A percentile compares a stretch with the other conserved stretches of the same genome.
Conservation (phyloP, 2,113 vertebrate genomes). For the Setophaga petechia region DNA sequence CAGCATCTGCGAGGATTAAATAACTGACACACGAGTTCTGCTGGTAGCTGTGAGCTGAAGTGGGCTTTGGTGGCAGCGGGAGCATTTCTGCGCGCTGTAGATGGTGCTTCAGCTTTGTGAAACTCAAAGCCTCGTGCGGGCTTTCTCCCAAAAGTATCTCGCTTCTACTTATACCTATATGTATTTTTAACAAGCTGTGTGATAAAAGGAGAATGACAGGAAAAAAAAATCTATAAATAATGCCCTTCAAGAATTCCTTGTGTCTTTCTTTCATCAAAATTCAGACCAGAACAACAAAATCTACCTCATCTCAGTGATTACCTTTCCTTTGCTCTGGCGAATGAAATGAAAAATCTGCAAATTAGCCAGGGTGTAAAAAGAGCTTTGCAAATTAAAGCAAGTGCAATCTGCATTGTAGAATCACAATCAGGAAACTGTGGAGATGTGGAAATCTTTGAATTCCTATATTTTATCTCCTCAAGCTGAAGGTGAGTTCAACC, state of each 20-base stretch:
- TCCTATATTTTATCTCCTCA: background rate
- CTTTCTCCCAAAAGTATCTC: constrained; percentile 26
- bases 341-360: background rate
- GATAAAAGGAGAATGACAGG: background rate
- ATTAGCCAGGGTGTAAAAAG: background rate
- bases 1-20: constrained; percentile 34
- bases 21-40: constrained; percentile 26
- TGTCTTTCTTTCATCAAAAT: background rate
- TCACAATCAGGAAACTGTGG: background rate
- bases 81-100: constrained; percentile 9
- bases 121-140: constrained; percentile 1
- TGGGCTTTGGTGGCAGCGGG: background rate
- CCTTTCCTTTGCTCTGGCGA: background rate
- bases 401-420: background rate
- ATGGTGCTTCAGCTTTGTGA: background rate
- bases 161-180: background rate
- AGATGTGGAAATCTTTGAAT: background rate
- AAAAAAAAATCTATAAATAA: background rate
- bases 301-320: background rate
- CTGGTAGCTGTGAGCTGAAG: constrained; percentile 47
- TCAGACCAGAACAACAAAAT: background rate
- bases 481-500: background rate
- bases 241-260: background rate
- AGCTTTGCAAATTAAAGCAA: background rate
- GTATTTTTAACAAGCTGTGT: constrained; percentile 56